phyloP scores from a whole-genome alignment of 2,888 invertebrate species.

The Carpatolechia fugitivella region DNA sequence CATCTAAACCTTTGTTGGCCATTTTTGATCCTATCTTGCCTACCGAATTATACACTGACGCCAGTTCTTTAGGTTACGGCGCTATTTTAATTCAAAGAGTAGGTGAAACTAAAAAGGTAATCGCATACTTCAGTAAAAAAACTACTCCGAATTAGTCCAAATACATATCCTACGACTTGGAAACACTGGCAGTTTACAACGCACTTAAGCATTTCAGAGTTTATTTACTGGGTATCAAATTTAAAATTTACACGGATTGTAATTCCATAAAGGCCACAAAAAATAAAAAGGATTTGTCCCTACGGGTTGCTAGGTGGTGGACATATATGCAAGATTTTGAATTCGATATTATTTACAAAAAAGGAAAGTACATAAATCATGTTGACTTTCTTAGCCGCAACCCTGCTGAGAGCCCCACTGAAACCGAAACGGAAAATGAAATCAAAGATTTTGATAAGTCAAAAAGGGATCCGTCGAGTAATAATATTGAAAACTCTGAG shows the following conservation, averaged over 20 bases:
- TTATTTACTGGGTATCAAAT: conserved; percentile 37
- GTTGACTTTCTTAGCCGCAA: conserved; percentile 31
- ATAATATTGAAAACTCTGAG: conserved; percentile 13
- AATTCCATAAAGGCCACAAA: conserved; percentile 26
- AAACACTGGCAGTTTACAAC: conserved; percentile 40
- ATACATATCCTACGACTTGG: conserved; percentile 42
- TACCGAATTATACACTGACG: conserved; percentile 31
- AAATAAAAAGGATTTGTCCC: conserved; percentile 27
- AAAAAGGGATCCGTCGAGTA: too few species aligned
- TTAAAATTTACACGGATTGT: conserved; percentile 28
- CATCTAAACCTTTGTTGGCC: conserved; percentile 24
- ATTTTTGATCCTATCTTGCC: conserved; percentile 26
- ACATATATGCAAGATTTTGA: conserved; percentile 28
- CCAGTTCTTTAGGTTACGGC: conserved; percentile 31
- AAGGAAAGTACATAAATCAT: conserved; percentile 27
- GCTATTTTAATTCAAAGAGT: conserved; percentile 39
- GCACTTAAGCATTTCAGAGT: conserved; percentile 39
- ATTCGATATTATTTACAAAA: conserved; percentile 25
- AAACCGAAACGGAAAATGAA: neutral
- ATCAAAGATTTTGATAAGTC: too few species aligned
- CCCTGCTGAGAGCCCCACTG: conserved; percentile 20
- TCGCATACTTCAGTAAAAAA: conserved; percentile 39
- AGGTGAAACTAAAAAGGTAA: conserved; percentile 23
- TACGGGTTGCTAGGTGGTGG: conserved; percentile 31
- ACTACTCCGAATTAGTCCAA: conserved; percentile 28